Evolutionary conservation across 1,140 invertebrate genomes (phyloP).

Genomic region (Babylonia areolata): DNA sequence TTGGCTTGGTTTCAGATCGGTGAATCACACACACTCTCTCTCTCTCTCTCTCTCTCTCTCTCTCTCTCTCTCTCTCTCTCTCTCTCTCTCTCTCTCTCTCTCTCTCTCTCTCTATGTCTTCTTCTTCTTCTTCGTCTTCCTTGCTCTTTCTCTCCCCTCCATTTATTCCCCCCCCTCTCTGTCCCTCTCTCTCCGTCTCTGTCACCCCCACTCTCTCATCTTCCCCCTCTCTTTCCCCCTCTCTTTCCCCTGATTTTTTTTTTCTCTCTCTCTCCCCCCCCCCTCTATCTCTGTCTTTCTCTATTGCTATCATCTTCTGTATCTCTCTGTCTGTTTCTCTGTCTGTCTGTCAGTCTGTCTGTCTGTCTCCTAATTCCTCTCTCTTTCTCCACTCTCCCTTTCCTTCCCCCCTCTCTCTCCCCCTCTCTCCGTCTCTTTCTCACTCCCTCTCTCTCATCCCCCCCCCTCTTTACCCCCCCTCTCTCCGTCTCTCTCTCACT

Average conservation of each 20-base stretch:
- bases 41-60: background rate
- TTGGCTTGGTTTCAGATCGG: too few relatives aligned
- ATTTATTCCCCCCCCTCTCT: background rate
- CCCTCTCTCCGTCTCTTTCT: conserved; percentile 26
- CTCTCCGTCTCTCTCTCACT: conserved; percentile 5
- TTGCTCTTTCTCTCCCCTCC: too few relatives aligned
- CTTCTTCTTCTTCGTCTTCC: too few relatives aligned
- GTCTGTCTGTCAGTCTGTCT: background rate
- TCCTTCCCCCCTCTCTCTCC: background rate
- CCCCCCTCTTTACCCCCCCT: background rate
- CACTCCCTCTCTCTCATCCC: background rate
- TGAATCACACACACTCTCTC: too few relatives aligned
- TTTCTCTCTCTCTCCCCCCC: background rate
- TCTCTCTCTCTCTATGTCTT: background rate
- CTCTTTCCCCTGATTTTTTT: too few relatives aligned
- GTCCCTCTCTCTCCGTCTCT: too few relatives aligned
- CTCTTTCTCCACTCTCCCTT: background rate
- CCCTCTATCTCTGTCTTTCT: background rate
- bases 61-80: conserved; percentile 28
- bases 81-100: conserved; percentile 40
- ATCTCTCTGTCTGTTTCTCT: too few relatives aligned
- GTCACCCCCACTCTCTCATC: too few relatives aligned
- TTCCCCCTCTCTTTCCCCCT: too few relatives aligned
- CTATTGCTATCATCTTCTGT: too few relatives aligned
- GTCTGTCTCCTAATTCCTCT: background rate